Percentiles rank a stretch among this genome's conserved stretches.
Conservation (phyloP, 30 jellyfish, hydroid and myxozoan species). For the Aurelia sp. region DNA sequence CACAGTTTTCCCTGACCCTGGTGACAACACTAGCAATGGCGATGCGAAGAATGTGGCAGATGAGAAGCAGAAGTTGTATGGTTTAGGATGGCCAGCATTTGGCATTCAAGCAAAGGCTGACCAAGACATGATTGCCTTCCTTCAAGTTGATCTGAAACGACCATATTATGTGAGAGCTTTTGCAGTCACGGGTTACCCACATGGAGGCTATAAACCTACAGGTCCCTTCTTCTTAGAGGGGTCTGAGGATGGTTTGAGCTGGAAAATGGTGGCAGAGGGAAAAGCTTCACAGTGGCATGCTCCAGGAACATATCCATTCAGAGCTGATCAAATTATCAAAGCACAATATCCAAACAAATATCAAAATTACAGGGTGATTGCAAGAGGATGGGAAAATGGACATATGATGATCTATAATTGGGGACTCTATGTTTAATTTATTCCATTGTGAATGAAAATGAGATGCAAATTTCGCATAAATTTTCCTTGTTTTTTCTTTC, state of each 20-base stretch:
- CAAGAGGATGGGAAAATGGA: no score
- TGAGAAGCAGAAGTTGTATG: not conserved
- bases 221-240: not conserved
- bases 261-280: no score
- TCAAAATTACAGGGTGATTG: no score
- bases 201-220: not conserved
- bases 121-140: not conserved
- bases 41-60: slow-evolving; percentile 1
- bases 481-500: no score
- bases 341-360: no score
- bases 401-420: no score
- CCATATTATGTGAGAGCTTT: not conserved
- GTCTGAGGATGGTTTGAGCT: not conserved
- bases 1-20: slow-evolving; percentile 1
- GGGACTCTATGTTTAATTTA: no score
- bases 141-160: slow-evolving; percentile 9
- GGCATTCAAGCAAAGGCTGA: slow-evolving; percentile 13
- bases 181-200: not conserved
- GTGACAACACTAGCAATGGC: not conserved
- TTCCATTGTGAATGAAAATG: no score
- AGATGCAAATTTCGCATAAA: no score
- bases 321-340: no score
- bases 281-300: no score
- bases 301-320: no score
- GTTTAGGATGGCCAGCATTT: not conserved